Percentiles rank a stretch among this genome's conserved stretches.
These are phyloP conservation scores for Dysmachus trigonus DNA, from an alignment of 2,888 invertebrate genomes.

Conservation along the genomic window DNA sequence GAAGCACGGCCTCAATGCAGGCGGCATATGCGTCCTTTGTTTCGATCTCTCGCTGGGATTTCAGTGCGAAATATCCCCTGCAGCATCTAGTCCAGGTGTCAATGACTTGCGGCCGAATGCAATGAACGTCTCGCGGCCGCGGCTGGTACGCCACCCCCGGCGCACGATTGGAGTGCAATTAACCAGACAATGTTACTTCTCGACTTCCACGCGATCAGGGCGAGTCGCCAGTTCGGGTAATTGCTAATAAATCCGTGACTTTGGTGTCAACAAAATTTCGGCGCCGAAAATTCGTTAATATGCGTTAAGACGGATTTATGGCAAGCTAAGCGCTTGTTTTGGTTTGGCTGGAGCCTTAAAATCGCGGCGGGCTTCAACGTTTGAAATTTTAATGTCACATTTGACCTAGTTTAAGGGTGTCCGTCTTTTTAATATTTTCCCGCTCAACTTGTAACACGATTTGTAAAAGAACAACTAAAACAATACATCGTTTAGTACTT, in stretches of 20 bases:
- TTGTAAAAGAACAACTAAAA: background rate
- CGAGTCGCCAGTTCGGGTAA: background rate
- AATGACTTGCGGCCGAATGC: conserved; percentile 6
- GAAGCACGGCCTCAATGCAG: conserved; percentile 2
- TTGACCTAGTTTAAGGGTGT: background rate
- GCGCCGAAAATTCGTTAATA: background rate
- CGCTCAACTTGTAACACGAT: background rate
- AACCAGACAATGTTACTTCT: background rate
- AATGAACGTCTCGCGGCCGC: background rate
- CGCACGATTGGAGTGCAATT: background rate
- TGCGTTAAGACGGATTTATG: background rate
- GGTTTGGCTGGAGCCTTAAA: background rate
- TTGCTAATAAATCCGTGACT: background rate
- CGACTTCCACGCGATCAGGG: background rate
- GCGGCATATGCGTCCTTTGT: conserved; percentile 31
- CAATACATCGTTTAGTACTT: background rate
- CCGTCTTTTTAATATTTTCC: background rate
- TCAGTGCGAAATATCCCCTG: background rate
- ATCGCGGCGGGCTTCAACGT: background rate
- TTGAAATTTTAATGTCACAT: background rate
- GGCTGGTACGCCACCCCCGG: background rate
- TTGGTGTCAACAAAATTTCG: background rate
- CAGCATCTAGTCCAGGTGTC: conserved; percentile 36
- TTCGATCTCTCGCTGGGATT: background rate
- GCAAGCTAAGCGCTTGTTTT: background rate